A percentile compares a stretch with the other conserved stretches of the same genome.
Conservation (phyloP, 2,888 invertebrate genomes). For the Chaetogeoica ovagalla region DNA sequence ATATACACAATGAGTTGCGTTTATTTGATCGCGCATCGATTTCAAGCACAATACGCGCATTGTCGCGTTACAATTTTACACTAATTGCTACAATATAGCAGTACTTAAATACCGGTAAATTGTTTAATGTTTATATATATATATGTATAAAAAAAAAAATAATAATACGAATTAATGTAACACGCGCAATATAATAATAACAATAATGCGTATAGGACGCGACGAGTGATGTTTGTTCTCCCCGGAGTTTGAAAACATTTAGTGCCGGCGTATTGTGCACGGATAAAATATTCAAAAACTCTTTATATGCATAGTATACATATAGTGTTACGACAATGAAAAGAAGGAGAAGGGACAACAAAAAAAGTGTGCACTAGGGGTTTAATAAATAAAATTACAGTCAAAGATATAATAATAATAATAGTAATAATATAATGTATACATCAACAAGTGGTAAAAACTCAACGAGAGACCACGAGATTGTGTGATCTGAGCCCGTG, state of each 20-base stretch:
- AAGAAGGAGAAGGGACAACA: neutral
- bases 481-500: too few species aligned
- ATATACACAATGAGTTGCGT: too few species aligned
- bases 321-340: neutral
- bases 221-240: constrained; percentile 10
- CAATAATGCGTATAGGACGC: neutral
- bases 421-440: neutral
- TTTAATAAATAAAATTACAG: constrained; percentile 24
- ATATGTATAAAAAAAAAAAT: too few species aligned
- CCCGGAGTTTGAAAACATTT: constrained; percentile 23
- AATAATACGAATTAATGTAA: neutral
- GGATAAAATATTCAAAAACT: constrained; percentile 39
- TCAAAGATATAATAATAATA: constrained; percentile 7
- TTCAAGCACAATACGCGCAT: neutral
- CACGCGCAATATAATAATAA: constrained; percentile 2
- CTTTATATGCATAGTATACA: neutral
- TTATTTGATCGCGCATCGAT: neutral
- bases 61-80: constrained; percentile 10
- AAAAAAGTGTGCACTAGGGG: neutral
- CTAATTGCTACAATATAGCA: neutral
- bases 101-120: constrained; percentile 2
- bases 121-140: constrained; percentile 7
- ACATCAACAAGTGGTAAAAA: constrained; percentile 30
- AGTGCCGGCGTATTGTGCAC: constrained; percentile 13
- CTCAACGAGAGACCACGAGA: neutral